A percentile compares a stretch with the other conserved stretches of the same genome.
phyloP scores from a whole-genome alignment of 2,888 invertebrate species.

The Philhelius pedissequus region DNA sequence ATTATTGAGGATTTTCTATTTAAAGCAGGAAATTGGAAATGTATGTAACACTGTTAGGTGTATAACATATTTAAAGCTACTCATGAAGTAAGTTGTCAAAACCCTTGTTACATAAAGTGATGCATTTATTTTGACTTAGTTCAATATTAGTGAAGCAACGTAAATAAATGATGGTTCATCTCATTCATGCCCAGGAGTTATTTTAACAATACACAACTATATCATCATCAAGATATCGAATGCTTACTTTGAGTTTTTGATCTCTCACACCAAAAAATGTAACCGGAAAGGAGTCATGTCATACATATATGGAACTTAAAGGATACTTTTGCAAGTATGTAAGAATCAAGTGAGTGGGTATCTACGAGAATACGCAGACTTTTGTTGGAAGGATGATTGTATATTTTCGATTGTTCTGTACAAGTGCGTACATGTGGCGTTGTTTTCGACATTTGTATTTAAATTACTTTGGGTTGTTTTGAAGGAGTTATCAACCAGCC shows the following conservation, averaged over 20 bases:
- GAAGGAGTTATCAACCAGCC: background rate
- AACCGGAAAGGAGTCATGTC: background rate
- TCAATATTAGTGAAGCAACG: background rate
- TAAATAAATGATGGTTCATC: background rate
- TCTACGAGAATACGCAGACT: background rate
- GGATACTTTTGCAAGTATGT: background rate
- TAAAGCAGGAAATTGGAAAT: background rate
- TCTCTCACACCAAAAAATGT: background rate
- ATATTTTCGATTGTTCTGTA: background rate
- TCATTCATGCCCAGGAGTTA: background rate
- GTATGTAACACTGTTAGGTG: background rate
- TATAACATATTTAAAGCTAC: background rate
- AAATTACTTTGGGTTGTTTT: background rate
- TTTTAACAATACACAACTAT: background rate
- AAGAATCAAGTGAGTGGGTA: background rate
- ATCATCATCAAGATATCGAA: background rate
- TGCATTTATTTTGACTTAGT: background rate
- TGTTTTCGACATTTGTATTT: background rate
- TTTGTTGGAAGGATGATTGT: background rate
- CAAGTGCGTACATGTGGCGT: background rate
- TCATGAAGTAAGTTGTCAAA: background rate
- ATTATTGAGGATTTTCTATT: background rate
- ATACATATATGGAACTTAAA: background rate
- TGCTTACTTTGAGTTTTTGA: background rate
- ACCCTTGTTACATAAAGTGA: background rate